Conservation (phyloP, 2,888 invertebrate genomes). For the Drosophila sordidula region DNA sequence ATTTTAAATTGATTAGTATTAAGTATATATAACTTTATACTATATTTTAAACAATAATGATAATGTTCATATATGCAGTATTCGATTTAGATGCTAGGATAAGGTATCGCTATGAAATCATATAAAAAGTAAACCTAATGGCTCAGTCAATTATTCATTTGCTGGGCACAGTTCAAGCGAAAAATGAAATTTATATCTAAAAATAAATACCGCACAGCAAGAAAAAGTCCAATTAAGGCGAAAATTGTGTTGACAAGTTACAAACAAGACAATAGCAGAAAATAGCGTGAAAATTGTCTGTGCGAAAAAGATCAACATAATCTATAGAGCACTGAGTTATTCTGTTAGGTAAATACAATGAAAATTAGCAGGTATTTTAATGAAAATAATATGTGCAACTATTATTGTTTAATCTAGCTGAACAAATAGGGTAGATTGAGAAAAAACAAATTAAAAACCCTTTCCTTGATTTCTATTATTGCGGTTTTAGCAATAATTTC, state of each 20-base stretch:
- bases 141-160: background rate
- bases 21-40: too few relatives aligned
- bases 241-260: slow-evolving; percentile 31
- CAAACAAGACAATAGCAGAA: slow-evolving; percentile 32
- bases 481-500: too few relatives aligned
- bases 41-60: too few relatives aligned
- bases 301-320: background rate
- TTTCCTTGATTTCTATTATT: too few relatives aligned
- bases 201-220: slow-evolving; percentile 22
- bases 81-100: too few relatives aligned
- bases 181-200: slow-evolving; percentile 5
- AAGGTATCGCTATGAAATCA: background rate
- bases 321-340: background rate
- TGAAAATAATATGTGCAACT: background rate
- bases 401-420: background rate
- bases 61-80: too few relatives aligned
- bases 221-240: slow-evolving; percentile 30
- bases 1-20: too few relatives aligned
- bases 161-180: background rate
- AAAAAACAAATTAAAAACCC: too few relatives aligned
- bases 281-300: background rate
- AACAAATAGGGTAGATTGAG: too few relatives aligned
- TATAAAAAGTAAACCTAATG: background rate
- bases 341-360: background rate
- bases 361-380: background rate